phyloP scores from a whole-genome alignment of 2,113 vertebrate species.

The Pitta sordida region DNA sequence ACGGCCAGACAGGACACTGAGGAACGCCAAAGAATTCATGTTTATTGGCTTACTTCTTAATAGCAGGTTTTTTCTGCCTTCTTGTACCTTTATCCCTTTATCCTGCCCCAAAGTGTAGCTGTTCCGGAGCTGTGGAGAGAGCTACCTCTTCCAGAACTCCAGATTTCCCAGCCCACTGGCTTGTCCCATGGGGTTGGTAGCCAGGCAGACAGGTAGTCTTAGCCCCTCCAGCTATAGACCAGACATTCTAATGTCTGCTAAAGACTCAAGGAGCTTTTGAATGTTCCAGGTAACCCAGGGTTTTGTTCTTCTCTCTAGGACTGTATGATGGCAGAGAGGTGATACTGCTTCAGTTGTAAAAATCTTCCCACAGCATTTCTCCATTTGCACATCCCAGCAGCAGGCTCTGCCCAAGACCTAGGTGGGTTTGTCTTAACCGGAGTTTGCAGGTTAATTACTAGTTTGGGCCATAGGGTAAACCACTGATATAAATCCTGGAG shows the following conservation, averaged over 20 bases:
- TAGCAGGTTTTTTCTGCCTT: not conserved
- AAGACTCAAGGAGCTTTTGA: not conserved
- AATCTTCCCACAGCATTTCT: not conserved
- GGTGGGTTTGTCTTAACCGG: not conserved
- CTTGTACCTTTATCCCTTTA: not conserved
- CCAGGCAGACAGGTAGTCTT: not conserved
- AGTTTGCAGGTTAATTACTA: constrained; percentile 18
- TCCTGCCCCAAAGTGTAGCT: not conserved
- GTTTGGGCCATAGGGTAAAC: not conserved
- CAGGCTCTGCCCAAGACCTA: not conserved
- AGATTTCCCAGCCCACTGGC: not conserved
- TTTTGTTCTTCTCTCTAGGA: not conserved
- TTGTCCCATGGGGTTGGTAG: not conserved
- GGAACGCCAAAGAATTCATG: not conserved
- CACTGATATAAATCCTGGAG: not conserved
- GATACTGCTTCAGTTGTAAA: constrained; percentile 20
- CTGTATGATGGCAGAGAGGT: not conserved
- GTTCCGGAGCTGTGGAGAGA: not conserved
- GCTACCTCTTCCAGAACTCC: not conserved
- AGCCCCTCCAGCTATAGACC: not conserved
- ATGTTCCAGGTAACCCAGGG: not conserved
- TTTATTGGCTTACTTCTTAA: not conserved
- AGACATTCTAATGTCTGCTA: not conserved
- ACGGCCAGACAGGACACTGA: not conserved
- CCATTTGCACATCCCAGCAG: not conserved